phyloP scores from a whole-genome alignment of 2,888 invertebrate species.

The Drosophila suboccidentalis region DNA sequence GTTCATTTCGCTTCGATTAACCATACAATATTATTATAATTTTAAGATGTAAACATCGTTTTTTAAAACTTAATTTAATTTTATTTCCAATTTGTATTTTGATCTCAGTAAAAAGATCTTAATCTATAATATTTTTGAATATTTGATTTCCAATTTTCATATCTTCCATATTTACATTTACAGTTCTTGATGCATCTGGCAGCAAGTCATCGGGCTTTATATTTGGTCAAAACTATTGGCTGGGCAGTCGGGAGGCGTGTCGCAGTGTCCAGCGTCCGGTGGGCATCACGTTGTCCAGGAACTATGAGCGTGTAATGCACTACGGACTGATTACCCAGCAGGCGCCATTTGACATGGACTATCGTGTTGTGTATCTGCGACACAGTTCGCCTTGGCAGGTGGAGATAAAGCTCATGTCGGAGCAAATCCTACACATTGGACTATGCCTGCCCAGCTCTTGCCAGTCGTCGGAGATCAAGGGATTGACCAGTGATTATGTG shows the following conservation, averaged over 20 bases:
- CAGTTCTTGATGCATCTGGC: conserved; percentile 88
- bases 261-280: conserved; percentile 83
- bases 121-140: no score
- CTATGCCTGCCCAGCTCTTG: conserved; percentile 87
- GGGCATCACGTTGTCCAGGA: conserved; percentile 82
- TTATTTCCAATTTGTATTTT: no score
- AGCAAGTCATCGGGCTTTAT: conserved; percentile 87
- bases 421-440: conserved; percentile 86
- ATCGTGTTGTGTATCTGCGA: conserved; percentile 84
- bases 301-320: conserved; percentile 84
- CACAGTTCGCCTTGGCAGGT: conserved; percentile 86
- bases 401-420: conserved; percentile 85
- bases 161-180: no score
- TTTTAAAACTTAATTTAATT: no score
- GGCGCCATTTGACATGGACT: conserved; percentile 85
- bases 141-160: no score
- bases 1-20: no score
- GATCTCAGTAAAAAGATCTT: no score
- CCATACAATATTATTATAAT: no score
- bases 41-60: no score
- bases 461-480: conserved; percentile 83
- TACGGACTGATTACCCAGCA: conserved; percentile 80
- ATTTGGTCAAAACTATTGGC: conserved; percentile 88
- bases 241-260: conserved; percentile 87
- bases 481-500: conserved; percentile 83